Conservation (phyloP, 2,888 invertebrate genomes). For the Cephus sareptanus region DNA sequence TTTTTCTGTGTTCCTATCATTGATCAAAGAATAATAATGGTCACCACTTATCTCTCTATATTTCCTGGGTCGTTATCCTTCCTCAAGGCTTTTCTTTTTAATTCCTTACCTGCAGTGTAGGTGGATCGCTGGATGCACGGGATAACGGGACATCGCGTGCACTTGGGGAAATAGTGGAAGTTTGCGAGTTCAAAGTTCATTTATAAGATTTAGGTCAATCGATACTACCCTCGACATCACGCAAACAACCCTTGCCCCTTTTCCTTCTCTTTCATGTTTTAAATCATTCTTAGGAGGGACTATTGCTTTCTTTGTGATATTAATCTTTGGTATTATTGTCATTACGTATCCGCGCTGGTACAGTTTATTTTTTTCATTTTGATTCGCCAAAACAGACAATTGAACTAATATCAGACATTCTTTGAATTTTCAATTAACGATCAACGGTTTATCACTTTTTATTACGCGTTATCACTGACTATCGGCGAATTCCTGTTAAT, state of each 20-base stretch:
- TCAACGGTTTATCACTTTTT: not conserved
- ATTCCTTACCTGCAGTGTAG: not conserved
- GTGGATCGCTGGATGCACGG: not conserved
- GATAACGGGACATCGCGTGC: constrained; percentile 33
- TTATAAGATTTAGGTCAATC: constrained; percentile 33
- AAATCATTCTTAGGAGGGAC: not conserved
- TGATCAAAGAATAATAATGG: not conserved
- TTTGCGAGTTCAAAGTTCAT: constrained; percentile 12
- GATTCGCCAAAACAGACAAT: not conserved
- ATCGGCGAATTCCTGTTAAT: not conserved
- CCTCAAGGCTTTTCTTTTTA: not conserved
- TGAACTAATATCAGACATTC: not conserved
- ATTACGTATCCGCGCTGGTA: not conserved
- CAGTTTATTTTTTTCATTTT: not conserved
- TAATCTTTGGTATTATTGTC: not conserved
- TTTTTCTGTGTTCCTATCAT: not conserved
- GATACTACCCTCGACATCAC: constrained; percentile 18
- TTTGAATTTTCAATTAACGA: not conserved
- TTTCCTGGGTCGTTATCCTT: not conserved
- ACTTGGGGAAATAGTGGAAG: constrained; percentile 15
- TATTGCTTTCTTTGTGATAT: not conserved
- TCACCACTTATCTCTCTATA: not conserved
- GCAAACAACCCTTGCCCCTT: not conserved
- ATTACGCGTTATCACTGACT: not conserved
- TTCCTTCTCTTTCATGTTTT: not conserved